Percentiles rank a stretch among this genome's conserved stretches.
Evolutionary conservation across 2,113 vertebrate genomes (phyloP).

Genomic region (Ailurus styani): DNA sequence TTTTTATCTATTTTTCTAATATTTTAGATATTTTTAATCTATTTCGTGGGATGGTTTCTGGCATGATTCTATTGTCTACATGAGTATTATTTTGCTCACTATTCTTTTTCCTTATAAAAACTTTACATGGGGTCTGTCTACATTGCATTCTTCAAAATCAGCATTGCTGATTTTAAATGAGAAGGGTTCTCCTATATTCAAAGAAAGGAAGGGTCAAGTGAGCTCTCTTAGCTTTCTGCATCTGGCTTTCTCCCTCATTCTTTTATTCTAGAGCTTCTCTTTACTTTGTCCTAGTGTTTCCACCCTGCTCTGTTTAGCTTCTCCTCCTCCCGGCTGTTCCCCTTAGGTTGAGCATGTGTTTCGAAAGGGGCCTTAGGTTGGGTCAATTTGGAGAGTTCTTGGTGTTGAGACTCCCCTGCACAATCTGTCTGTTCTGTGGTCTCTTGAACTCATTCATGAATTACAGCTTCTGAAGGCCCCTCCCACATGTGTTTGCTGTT

Average conservation of each 20-base stretch:
- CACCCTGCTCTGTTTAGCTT: not conserved
- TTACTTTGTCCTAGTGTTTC: not conserved
- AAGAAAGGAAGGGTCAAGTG: not conserved
- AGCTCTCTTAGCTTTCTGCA: not conserved
- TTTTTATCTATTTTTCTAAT: slow-evolving; percentile 19
- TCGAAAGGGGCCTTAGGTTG: not conserved
- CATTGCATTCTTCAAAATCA: not conserved
- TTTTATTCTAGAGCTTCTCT: not conserved
- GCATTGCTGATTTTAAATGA: not conserved
- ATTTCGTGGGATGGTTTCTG: not conserved
- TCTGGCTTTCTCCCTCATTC: not conserved
- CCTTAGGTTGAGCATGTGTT: not conserved
- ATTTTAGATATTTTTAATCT: not conserved
- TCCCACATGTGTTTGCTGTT: not conserved
- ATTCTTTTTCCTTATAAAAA: slow-evolving; percentile 24
- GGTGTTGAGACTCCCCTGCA: not conserved
- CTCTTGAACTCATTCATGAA: not conserved
- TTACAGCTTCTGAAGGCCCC: not conserved
- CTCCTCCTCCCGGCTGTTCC: not conserved
- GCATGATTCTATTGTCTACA: not conserved
- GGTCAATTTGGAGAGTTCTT: not conserved
- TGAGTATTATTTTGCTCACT: not conserved
- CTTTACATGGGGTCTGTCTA: not conserved
- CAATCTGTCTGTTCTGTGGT: not conserved
- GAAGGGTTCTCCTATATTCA: not conserved